Evolutionary conservation across 2,797 vertebrate species (phyloP), one percentile per base, ranked within the genome.

Genomic region (Varecia variegata): DNA sequence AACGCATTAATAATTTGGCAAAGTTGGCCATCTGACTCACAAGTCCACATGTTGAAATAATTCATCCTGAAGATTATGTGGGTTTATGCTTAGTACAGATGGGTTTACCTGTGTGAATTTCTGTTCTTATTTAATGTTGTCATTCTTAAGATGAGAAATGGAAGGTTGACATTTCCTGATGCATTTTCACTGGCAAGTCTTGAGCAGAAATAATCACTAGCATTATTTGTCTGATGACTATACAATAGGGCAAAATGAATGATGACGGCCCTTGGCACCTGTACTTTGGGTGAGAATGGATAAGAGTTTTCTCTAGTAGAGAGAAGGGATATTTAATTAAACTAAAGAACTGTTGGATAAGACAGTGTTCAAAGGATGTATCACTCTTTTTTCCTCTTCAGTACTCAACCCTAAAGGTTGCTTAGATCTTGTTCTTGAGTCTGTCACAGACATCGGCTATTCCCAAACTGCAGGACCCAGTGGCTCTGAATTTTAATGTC

Each of bases 41-140:
- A 92, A 67, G 30, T 21, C 90, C 74, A 52, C 56, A 47, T 4
- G 20, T 21, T 35, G 56, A 70, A 87, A 79, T 82, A 88, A 96
- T 58, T 97, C 95, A 93, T 79, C 23, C 9, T 70, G 71, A 79
- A 83, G 65, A 77, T 7, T 2, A 7, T 32, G 56, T 73, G 95
- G 52, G 58, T 93, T 96, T 82, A 38, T 60, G 94, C 6, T 84
- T 56, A 79, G 90, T 83, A 85, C 77, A 93, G 85, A 94, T 68
- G 70, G 88, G 88, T 70, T 97, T 93, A 95, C 94, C 91, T 90
- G 65, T 71, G 91, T 93, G 90, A 90, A 91, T 96, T 95, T 95
- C 80, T 10, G 88, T 88, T 93, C 88, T 95, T 90, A 88, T 82
- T 97, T 97, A 96, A 91, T 35, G 73, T 45, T 68, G 67, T 90